Conservation (phyloP, 1,140 invertebrate species). For the Danaus melanippus region DNA sequence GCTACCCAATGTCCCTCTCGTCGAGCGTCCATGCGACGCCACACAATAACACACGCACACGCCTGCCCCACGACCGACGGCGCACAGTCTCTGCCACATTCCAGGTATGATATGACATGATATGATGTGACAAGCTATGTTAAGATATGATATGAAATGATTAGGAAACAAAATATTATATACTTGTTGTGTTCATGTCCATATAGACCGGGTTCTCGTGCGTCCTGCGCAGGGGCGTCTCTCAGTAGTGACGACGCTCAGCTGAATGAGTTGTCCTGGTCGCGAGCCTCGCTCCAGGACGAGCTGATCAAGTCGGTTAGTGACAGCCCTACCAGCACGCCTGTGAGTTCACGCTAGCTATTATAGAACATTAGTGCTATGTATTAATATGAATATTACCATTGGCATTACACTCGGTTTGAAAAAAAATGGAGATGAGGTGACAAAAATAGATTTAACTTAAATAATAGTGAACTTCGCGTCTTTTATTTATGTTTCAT, state of each 20-base stretch:
- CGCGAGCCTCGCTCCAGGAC: slow-evolving; percentile 77
- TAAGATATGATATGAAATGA: too few relatives aligned
- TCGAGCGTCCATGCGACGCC: slow-evolving; percentile 78
- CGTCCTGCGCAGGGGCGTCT: slow-evolving; percentile 57
- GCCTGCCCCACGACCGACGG: slow-evolving; percentile 61
- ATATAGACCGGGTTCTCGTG: slow-evolving; percentile 61
- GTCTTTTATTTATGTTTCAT: too few relatives aligned
- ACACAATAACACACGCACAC: slow-evolving; percentile 76
- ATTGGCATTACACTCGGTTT: too few relatives aligned
- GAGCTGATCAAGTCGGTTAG: slow-evolving; percentile 76
- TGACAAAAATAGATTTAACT: too few relatives aligned
- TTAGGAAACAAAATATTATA: too few relatives aligned
- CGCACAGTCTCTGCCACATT: slow-evolving; percentile 80
- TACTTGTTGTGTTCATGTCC: too few relatives aligned
- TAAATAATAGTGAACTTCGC: too few relatives aligned
- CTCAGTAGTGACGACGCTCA: slow-evolving; percentile 57
- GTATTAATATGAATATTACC: too few relatives aligned
- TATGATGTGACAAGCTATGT: too few relatives aligned
- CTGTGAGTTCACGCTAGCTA: slow-evolving; percentile 47
- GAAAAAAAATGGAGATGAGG: too few relatives aligned
- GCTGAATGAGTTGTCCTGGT: slow-evolving; percentile 74
- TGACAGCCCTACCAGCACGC: slow-evolving; percentile 54
- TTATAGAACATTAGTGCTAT: neutral
- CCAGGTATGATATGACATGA: slow-evolving; percentile 63
- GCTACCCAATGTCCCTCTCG: slow-evolving; percentile 83